phyloP scores from a whole-genome alignment of 2,113 vertebrate species.

The Elephantulus edwardii region DNA sequence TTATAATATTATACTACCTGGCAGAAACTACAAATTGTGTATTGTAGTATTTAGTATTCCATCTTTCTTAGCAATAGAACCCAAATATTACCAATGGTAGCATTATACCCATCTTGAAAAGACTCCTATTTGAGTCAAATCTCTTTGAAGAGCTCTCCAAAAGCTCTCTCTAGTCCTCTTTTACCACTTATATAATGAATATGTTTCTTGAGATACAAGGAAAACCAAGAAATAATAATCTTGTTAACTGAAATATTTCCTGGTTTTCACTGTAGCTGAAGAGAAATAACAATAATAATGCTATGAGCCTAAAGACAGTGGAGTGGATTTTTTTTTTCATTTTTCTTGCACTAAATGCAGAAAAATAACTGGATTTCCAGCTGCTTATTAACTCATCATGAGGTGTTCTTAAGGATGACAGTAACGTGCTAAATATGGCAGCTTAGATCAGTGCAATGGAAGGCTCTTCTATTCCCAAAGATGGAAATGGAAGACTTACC shows the following conservation, averaged over 20 bases:
- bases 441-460: no score
- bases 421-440: neutral
- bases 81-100: neutral
- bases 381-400: neutral
- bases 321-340: neutral
- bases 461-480: no score
- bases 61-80: neutral
- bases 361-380: neutral
- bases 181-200: neutral
- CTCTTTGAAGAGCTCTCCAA: neutral
- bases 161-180: neutral
- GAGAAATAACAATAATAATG: neutral
- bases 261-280: neutral
- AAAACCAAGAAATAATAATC: neutral
- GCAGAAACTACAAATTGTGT: neutral
- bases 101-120: neutral
- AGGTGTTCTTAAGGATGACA: neutral
- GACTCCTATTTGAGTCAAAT: neutral
- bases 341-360: neutral
- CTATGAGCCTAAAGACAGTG: neutral
- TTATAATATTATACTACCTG: neutral
- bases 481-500: neutral
- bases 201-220: neutral
- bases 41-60: neutral
- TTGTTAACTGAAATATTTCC: neutral